Conservation (phyloP, 2,797 vertebrate species). For the Apogon hyalosoma region DNA sequence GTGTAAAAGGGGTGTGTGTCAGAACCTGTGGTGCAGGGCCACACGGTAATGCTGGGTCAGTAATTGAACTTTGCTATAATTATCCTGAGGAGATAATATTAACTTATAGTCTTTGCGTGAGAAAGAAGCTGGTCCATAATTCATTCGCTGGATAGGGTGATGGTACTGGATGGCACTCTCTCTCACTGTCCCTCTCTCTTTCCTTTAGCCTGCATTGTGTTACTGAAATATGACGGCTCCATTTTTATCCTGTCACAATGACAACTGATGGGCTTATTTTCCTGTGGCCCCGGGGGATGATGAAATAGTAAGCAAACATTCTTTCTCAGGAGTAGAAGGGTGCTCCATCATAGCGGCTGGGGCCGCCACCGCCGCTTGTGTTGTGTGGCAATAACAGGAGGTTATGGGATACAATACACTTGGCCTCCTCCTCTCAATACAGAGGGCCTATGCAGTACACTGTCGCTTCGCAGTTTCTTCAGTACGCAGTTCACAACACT, state of each 20-base stretch:
- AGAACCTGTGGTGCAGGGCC: conserved; percentile 88
- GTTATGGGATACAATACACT: conserved; percentile 81
- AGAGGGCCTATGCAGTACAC: conserved; percentile 62
- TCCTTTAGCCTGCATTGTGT: conserved; percentile 89
- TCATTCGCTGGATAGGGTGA: conserved; percentile 89
- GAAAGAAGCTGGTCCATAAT: conserved; percentile 90
- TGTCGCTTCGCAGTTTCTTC: conserved; percentile 45
- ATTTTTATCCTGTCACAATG: conserved; percentile 99
- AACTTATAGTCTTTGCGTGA: conserved; percentile 93
- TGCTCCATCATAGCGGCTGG: conserved; percentile 91
- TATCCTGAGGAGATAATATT: conserved; percentile 99
- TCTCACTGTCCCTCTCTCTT: conserved; percentile 65
- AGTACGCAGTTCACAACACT: conserved; percentile 44
- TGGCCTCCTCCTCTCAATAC: conserved; percentile 74
- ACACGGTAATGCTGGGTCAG: conserved; percentile 91
- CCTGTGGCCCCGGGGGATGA: conserved; percentile 95
- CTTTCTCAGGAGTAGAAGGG: conserved; percentile 91
- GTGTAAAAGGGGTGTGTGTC: conserved; percentile 88
- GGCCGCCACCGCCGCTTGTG: conserved; percentile 77
- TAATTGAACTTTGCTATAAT: conserved; percentile 99
- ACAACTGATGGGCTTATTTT: conserved; percentile 99
- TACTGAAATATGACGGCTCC: conserved; percentile 99
- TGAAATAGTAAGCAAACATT: conserved; percentile 98
- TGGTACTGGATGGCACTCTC: conserved; percentile 73
- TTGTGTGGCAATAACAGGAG: conserved; percentile 82